These are phyloP conservation scores for Tringa solitaria DNA, from an alignment of 2,113 vertebrate genomes.

Conservation along the genomic window DNA sequence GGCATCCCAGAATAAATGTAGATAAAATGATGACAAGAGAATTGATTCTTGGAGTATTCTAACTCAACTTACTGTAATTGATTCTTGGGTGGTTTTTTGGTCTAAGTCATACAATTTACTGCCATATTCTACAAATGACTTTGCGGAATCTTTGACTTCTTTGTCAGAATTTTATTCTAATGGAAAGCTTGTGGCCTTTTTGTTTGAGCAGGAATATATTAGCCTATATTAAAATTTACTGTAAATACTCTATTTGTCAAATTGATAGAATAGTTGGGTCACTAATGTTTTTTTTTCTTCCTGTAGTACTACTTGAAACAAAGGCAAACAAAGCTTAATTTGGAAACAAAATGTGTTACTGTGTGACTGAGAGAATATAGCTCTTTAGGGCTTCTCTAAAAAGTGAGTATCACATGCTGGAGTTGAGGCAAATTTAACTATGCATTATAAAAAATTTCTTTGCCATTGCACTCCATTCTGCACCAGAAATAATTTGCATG, in stretches of 20 bases:
- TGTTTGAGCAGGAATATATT: background rate
- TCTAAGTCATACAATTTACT: background rate
- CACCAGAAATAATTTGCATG: background rate
- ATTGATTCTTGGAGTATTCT: background rate
- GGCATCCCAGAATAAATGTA: background rate
- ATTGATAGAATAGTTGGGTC: background rate
- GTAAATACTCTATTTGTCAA: background rate
- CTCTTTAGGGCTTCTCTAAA: background rate
- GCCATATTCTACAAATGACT: background rate
- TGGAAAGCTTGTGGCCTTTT: background rate
- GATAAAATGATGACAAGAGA: background rate
- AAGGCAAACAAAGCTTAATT: background rate
- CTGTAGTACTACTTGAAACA: background rate
- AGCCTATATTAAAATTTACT: background rate
- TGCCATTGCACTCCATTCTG: background rate
- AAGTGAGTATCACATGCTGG: background rate
- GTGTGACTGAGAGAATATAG: background rate
- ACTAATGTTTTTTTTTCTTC: background rate
- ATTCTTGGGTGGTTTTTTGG: background rate
- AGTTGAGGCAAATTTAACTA: background rate
- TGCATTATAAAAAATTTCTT: background rate
- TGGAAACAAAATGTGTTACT: background rate
- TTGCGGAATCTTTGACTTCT: background rate
- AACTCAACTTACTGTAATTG: background rate
- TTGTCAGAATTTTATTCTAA: background rate